Conservation (phyloP, 2,113 vertebrate species). For the Rhabdornis inornatus region DNA sequence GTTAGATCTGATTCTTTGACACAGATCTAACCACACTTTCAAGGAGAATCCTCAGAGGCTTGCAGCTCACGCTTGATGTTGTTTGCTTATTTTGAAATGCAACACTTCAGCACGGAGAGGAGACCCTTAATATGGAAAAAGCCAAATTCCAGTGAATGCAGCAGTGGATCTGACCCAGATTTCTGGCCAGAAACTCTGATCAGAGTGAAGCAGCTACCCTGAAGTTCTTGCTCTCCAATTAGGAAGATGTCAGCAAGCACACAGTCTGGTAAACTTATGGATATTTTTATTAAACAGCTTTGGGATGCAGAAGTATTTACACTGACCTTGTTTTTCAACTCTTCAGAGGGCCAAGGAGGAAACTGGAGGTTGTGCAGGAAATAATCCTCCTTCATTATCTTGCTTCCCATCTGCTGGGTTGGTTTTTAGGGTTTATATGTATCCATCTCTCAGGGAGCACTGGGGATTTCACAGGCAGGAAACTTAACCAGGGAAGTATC, state of each 20-base stretch:
- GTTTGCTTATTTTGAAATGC: background rate
- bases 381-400: background rate
- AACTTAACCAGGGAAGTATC: background rate
- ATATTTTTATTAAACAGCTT: slow-evolving; percentile 70
- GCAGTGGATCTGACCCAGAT: background rate
- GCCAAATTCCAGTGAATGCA: background rate
- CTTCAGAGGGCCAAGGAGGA: slow-evolving; percentile 58
- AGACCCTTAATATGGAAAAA: background rate
- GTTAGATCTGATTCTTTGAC: background rate
- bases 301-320: slow-evolving; percentile 67
- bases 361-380: slow-evolving; percentile 41
- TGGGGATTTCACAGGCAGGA: background rate
- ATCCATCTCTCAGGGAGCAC: background rate
- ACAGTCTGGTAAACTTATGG: slow-evolving; percentile 56
- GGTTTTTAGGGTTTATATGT: background rate
- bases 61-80: background rate
- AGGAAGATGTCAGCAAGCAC: slow-evolving; percentile 40
- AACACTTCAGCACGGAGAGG: accelerated
- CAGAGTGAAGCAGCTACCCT: background rate
- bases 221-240: slow-evolving; percentile 48
- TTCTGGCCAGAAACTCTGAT: background rate
- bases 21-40: background rate
- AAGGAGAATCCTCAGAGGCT: background rate
- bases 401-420: slow-evolving; percentile 15
- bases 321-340: slow-evolving; percentile 63